phyloP scores from a whole-genome alignment of 2,888 invertebrate genomes.

The Julus scandinavius region DNA sequence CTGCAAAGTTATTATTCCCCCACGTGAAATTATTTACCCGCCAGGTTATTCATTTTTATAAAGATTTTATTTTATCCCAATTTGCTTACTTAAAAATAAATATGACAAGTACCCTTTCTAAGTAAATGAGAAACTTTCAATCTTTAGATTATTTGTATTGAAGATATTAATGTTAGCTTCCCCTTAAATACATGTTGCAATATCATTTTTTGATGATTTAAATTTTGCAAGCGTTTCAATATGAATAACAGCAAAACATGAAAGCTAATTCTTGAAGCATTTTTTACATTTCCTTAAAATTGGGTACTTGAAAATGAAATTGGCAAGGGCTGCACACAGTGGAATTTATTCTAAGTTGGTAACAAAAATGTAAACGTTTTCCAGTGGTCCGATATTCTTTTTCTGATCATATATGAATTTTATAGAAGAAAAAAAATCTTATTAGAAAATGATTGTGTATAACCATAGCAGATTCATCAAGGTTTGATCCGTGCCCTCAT shows the following conservation, averaged over 20 bases:
- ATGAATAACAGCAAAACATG: neutral
- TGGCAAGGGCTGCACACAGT: neutral
- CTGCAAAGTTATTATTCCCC: neutral
- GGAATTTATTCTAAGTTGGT: neutral
- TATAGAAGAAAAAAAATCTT: neutral
- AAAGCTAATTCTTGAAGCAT: neutral
- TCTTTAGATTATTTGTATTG: too few species aligned
- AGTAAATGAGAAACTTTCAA: too few species aligned
- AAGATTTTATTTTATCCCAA: too few species aligned
- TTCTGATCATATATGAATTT: neutral
- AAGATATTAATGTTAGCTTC: too few species aligned
- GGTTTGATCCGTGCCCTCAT: neutral
- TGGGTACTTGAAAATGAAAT: neutral
- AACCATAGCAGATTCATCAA: neutral
- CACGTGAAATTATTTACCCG: too few species aligned
- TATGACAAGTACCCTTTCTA: too few species aligned
- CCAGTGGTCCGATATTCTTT: neutral
- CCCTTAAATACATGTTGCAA: neutral
- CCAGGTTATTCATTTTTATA: too few species aligned
- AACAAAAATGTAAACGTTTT: neutral
- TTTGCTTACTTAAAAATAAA: too few species aligned
- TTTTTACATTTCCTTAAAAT: neutral
- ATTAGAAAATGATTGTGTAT: neutral
- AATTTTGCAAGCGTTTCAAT: neutral
- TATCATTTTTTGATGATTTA: neutral